Base-by-base conservation (phyloP, 35 echinoderm and acorn worm genomes). In the Heliocidaris erythrogramma region DNA sequence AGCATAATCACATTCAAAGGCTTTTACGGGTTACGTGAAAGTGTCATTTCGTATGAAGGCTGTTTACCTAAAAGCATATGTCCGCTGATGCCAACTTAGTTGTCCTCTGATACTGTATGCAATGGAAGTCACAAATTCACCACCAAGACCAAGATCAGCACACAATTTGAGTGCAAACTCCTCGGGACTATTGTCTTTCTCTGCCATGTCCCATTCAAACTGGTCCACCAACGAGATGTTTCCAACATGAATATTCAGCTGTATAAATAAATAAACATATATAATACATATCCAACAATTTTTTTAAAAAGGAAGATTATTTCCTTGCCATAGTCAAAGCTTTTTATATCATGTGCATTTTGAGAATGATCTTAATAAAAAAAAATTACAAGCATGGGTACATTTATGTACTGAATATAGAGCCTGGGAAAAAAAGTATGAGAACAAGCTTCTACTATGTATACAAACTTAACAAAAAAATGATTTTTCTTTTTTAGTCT, bases 131-230 rank as follows among this genome's bases (percentile, higher is more conserved):
- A 99, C 96, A 95, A 99, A 99, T 92, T 99, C 98, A 42, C 98
- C 98, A 24, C 98, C 98, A 30, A 99, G 94, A 9, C 98, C 98
- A 2, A 99, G 94, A 52, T 99, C 98, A 30, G 98, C 94, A 94
- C 98, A 99, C 92, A 99, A 49, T 88, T 97, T 96, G 42, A 99
- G 95, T 18, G 98, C 97, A 95, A 97, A 99, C 85, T 97, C 95
- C 96, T 99, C 98, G 35, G 98, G 98, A 78, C 97, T 97, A 92
- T 99, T 99, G 47, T 96, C 97, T 85, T 96, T 97, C 30, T 96
- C 93, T 49, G 98, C 94, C 98, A 99, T 99, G 88, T 99, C 98
- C 98, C 98, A 99, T 94, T 99, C 98, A 96, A 99, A 99, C 59
- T 99, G 98, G 88, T 97, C 98, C 95, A 99, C 96, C 31, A 99